Evolutionary conservation across 2,113 vertebrate species (phyloP), one percentile per base, ranked within the genome.

Genomic region (Machaerirhynchus nigripectus): DNA sequence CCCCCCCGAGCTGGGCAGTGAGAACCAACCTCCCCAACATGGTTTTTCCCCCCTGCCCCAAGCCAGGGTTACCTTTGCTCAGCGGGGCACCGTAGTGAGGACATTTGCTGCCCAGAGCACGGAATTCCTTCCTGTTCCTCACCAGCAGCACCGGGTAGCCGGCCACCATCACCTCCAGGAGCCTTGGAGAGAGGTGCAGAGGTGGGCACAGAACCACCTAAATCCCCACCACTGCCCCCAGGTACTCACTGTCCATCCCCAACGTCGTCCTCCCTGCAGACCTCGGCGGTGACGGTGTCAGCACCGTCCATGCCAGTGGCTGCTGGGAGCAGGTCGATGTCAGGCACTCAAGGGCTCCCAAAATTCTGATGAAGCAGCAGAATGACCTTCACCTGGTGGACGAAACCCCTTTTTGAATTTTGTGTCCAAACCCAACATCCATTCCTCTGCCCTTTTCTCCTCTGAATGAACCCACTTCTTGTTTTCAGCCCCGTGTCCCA

Each of bases 181-280:
- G 98, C 97, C 99, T 99, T 92, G 10, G 11, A 46, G 37, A 91
- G 27, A 82, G 24, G 15, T 2, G 19, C 31, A 21, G 33, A 90
- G 67, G 22, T 76, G 75, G 28, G 35, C 26, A 76, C 40, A 63
- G 55, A 42, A 11, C 15, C 49, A 27, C 5, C 22, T 3, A 3
- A 10, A 23, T 0, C 18, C 63, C 61, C 46, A 13, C 3, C 47
- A 11, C 6, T 6, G 2, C 9, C 39, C 35, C 39, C 63, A 83
- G 42, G 23, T 56, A 98, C 98, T 98, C 97, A 99, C 99, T 99
- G 93, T 97, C 98, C 98, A 57, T 99, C 98, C n/a, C 97, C 86
- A 10, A 99, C 68, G 1, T 99, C 98, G 0, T 86, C 92, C 82
- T 98, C 98, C 67, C 94, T 95, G 97, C 99, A 99, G 28, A 99